Conservation (phyloP, 2,113 vertebrate genomes). For the Pheucticus melanocephalus region DNA sequence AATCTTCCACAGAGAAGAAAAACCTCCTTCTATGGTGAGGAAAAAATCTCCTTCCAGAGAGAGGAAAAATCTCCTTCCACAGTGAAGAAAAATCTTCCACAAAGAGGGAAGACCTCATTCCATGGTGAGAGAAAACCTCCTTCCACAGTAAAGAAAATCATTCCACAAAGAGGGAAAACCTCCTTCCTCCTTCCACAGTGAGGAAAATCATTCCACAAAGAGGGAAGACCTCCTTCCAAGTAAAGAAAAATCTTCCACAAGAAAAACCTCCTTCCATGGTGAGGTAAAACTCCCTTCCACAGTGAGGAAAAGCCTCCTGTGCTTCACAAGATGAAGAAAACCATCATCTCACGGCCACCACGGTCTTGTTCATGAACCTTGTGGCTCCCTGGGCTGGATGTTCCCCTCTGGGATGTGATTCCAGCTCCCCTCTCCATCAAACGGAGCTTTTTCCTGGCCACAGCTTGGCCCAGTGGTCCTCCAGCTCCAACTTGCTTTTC, state of each 20-base stretch:
- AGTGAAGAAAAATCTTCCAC: neutral
- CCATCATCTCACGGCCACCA: rapidly evolving
- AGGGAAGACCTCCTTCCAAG: neutral
- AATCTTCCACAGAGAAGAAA: neutral
- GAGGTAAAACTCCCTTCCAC: no score
- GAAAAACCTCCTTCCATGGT: rapidly evolving
- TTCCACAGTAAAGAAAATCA: rapidly evolving
- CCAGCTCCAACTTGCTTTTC: neutral
- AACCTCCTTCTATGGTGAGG: no score
- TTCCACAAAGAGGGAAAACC: no score
- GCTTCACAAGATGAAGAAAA: neutral
- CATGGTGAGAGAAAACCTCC: neutral
- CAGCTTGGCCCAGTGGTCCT: neutral
- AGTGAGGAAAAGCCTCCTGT: neutral
- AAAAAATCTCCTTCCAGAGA: no score
- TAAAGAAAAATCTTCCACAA: neutral
- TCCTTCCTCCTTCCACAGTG: no score
- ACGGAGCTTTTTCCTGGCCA: neutral
- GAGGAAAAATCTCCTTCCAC: neutral
- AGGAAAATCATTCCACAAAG: no score
- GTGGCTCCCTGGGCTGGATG: neutral
- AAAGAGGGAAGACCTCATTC: no score
- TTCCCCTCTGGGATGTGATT: neutral
- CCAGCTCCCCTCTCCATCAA: rapidly evolving
- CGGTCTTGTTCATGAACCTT: rapidly evolving